Percentiles rank a stretch among this genome's conserved stretches.
Evolutionary conservation across 2,888 invertebrate genomes (phyloP).

Genomic region (Steinernema carpocapsae): DNA sequence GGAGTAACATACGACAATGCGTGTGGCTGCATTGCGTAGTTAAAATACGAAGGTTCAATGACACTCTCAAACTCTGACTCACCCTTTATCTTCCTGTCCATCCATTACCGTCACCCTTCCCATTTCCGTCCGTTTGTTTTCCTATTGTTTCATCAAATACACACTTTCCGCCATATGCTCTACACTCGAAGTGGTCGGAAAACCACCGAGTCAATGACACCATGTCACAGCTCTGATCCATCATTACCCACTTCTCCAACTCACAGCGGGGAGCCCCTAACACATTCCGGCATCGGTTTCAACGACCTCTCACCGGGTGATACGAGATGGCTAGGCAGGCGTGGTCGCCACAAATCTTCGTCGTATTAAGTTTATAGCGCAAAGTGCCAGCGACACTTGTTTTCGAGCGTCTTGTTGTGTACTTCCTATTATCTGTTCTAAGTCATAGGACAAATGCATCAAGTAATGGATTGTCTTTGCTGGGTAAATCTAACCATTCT

Average conservation of each 20-base stretch:
- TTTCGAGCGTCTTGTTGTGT: not conserved
- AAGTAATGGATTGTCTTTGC: conserved; percentile 8
- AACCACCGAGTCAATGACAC: conserved; percentile 28
- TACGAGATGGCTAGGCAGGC: conserved; percentile 1
- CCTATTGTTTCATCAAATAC: no score
- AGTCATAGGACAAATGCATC: not conserved
- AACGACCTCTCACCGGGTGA: conserved; percentile 22
- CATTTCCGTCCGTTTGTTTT: no score
- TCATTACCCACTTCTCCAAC: not conserved
- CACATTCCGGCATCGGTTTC: conserved; percentile 32
- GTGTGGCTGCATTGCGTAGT: no score
- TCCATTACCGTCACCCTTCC: no score
- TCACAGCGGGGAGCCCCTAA: not conserved
- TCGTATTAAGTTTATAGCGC: not conserved
- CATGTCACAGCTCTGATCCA: conserved; percentile 7
- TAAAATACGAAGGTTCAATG: no score
- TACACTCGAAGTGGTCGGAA: no score
- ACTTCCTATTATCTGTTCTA: not conserved
- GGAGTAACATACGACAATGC: no score
- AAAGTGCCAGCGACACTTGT: not conserved
- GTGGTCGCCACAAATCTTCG: not conserved
- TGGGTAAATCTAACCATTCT: conserved; percentile 4
- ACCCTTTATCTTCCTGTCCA: no score
- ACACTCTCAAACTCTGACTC: no score
- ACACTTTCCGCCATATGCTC: no score